Base-by-base conservation (phyloP, 2,888 invertebrate species). In the Aporophyla nigra region DNA sequence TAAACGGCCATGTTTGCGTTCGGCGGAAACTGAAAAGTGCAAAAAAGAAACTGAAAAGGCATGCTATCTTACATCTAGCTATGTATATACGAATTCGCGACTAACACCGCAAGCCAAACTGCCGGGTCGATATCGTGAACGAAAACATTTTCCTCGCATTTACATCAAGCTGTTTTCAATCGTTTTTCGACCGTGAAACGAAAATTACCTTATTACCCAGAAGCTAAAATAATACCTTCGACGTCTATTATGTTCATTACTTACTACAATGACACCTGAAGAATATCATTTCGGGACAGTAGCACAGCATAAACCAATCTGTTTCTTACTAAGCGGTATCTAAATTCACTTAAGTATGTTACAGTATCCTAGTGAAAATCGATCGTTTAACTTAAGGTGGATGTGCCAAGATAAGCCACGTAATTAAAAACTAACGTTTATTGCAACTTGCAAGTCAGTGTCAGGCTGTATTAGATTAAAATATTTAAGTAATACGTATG, bases 121-220 rank as follows among this genome's bases (percentile, higher is more conserved):
- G n/a, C 19, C 40, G 51, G 76, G 66, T 77, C 82, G 80, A 86
- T 84, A 76, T 59, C 40, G 62, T 49, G 73, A 63, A 53, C 71
- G 68, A 71, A 80, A 73, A 85, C 49, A 71, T 74, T 81, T 78
- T 33, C 77, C 27, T 85, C 58, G 70, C 46, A 59, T 70, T 74
- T 67, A 43, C 53, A 66, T 73, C 7, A 6, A 16, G 33, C 27
- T 63, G 62, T 77, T 82, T 65, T 59, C 53, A 43, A 71, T 46
- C 51, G 49, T 49, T 73, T 33, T 33, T 40, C 46, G 33, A 70
- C 7, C 33, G 46, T 53, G 49, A 70, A 53, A 78, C 16, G 12
- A 68, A 56, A 21, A 24, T 33, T 59, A 19, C 16, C 27, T 33
- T 9, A 16, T 43, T 27, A 5, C 19, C n/a, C 2, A 27, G 43